Evolutionary conservation across 2,113 vertebrate species (phyloP).

Genomic region (Poeciliopsis prolifica): DNA sequence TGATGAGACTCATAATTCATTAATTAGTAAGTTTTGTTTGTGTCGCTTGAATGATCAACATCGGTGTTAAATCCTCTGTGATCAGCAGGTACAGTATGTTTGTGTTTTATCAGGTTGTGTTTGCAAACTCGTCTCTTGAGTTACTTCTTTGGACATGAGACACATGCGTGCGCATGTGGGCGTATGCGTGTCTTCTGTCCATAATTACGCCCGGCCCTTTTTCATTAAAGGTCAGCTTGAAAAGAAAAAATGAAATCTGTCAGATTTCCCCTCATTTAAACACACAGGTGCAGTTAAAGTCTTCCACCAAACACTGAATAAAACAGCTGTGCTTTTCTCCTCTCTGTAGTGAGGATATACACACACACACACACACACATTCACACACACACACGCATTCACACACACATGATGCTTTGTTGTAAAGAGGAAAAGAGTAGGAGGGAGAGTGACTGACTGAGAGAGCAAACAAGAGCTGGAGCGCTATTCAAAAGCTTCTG

Average conservation of each 20-base stretch:
- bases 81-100: constrained; percentile 4
- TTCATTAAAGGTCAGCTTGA: constrained; percentile 5
- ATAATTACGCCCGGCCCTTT: background rate
- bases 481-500: constrained; percentile 21
- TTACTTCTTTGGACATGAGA: constrained; percentile 7
- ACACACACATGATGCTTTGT: constrained; percentile 24
- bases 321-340: constrained; percentile 41
- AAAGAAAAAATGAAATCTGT: constrained; percentile 8
- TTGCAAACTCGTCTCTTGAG: background rate
- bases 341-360: constrained; percentile 44
- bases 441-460: constrained; percentile 21
- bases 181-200: background rate
- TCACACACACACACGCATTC: constrained; percentile 7
- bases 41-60: constrained; percentile 11
- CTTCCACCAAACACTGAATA: constrained; percentile 15
- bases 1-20: constrained; percentile 18
- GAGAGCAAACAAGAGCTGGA: constrained; percentile 15
- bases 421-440: constrained; percentile 26
- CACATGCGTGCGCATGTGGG: too few species aligned
- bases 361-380: too few species aligned
- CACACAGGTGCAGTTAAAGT: constrained; percentile 17
- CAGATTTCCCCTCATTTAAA: constrained; percentile 6
- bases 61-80: constrained; percentile 6
- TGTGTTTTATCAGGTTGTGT: constrained; percentile 6
- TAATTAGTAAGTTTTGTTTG: constrained; percentile 6